Evolutionary conservation across 2,797 vertebrate species (phyloP), one percentile per base, ranked within the genome.

Genomic region (Macropus fuliginosus): DNA sequence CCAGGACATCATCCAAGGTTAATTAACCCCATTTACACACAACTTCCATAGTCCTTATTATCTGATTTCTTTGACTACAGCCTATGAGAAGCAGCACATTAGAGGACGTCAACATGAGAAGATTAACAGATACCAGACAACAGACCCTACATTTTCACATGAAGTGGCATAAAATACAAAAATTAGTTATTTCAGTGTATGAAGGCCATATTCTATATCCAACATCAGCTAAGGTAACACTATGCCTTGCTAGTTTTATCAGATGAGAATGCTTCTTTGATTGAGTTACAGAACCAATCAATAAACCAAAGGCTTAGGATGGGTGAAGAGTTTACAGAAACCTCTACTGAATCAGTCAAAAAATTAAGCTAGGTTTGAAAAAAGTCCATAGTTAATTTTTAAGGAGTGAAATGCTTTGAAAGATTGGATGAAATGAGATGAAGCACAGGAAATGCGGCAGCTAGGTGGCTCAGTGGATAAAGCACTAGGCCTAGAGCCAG

Each of bases 51-150:
- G 34, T 18, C 93, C 92, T 91, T 81, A 92, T 89, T 81, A 46
- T 81, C 27, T 46, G 40, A 81, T 96, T 74, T 94, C 93, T 95
- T 62, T 59, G 93, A 90, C 31, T 74, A 93, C 5, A 90, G 92
- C 91, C 52, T 81, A 27, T 92, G 40, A 95, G 74, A 89, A 27
- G 91, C 93, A 74, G 12, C 94, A 27, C 91, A 93, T 94, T 91
- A 95, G 52, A 28, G 29, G 46, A 66, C 27, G 24, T 14, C 55
- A 31, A 62, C 57, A 34, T 62, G 13, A 34, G 59, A 90, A 24
- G 28, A n/a, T 27, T 95, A 54, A 91, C 50, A 46, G 29, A 21
- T 81, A 16, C n/a, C 66, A 81, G 66, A 91, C 24, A 94, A 55
- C 31, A 92, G 74, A 40, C 21, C 34, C 31, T 81, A 46, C 29